Base-by-base conservation (phyloP, 2,797 vertebrate genomes). In the Leptatherina wallacei region DNA sequence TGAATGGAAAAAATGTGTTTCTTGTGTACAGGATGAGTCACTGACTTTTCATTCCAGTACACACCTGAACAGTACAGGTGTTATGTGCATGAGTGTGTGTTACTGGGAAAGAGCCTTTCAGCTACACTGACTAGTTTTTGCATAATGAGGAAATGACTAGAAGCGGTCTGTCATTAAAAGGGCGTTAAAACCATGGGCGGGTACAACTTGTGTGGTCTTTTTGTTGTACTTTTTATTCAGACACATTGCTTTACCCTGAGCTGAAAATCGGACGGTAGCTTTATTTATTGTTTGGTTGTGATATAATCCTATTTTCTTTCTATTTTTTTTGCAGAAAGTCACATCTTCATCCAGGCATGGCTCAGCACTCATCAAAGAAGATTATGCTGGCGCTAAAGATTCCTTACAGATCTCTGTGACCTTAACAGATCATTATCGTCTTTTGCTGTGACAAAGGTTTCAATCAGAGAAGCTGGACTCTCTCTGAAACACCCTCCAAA, bases 41-140 rank as follows among this genome's bases (percentile, higher is more conserved):
- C 69, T 65, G 57, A 27, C 67, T 47, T 80, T 61, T 73, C 69
- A 74, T 77, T 88, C 80, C 60, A 18, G 73, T 63, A 76, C 87
- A 85, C 80, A 82, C 82, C 85, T 90, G 79, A 75, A 68, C 9
- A 24, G 44, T 70, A 29, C 57, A 0, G 49, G 11, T 36, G 44
- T 73, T 60, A 29, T 51, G n/a, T 55, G n/a, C 18, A 18, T 52
- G 61, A 29, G 69, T 57, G 49, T 66, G 71, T 69, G 66, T 56
- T n/a, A n/a, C 14, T n/a, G 60, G 12, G 47, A 32, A 76, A 74
- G 49, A 71, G 72, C 40, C n/a, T 0, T 16, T 22, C 60, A 88
- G 74, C 80, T 55, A 6, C 87, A 84, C 63, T 1, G 86, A 91
- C 91, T 22, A 65, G 90, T 89, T 92, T 71, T 76, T 70, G 51